A percentile compares a stretch with the other conserved stretches of the same genome.
Evolutionary conservation across 2,888 invertebrate species (phyloP).

Genomic region (Dolomedes plantarius): DNA sequence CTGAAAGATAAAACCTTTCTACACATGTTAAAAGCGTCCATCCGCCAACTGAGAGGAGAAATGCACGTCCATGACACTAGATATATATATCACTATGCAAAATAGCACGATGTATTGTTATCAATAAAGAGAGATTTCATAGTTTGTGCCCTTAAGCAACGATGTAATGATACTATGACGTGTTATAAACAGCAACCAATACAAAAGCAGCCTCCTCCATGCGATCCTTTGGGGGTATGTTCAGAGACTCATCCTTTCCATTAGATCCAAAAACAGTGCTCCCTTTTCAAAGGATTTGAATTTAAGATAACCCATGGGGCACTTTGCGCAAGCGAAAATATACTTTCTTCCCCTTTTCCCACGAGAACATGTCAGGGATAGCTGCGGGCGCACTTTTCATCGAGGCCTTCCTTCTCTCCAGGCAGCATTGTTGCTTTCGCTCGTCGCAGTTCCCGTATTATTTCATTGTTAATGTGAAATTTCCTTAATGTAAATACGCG

Average conservation of each 20-base stretch:
- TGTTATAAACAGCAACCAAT: background rate
- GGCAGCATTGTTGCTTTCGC: background rate
- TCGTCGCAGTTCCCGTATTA: background rate
- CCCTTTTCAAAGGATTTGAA: background rate
- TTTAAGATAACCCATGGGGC: conserved; percentile 1
- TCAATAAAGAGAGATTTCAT: background rate
- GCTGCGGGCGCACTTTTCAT: background rate
- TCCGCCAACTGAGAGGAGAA: too few species aligned
- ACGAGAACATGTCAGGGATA: background rate
- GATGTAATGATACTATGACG: background rate
- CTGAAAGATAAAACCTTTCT: too few species aligned
- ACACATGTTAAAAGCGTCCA: too few species aligned
- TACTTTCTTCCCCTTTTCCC: background rate
- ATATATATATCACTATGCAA: background rate
- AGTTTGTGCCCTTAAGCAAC: background rate
- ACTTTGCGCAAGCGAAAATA: background rate
- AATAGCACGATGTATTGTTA: too few species aligned
- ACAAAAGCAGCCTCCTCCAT: background rate
- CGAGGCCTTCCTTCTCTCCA: background rate
- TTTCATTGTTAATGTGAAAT: background rate
- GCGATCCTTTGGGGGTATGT: too few species aligned
- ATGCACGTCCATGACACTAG: background rate
- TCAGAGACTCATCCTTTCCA: background rate
- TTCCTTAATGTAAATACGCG: background rate
- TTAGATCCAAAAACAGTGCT: background rate